These are phyloP conservation scores for Aplocera efformata DNA, from an alignment of 2,888 invertebrate species.

Conservation along the genomic window DNA sequence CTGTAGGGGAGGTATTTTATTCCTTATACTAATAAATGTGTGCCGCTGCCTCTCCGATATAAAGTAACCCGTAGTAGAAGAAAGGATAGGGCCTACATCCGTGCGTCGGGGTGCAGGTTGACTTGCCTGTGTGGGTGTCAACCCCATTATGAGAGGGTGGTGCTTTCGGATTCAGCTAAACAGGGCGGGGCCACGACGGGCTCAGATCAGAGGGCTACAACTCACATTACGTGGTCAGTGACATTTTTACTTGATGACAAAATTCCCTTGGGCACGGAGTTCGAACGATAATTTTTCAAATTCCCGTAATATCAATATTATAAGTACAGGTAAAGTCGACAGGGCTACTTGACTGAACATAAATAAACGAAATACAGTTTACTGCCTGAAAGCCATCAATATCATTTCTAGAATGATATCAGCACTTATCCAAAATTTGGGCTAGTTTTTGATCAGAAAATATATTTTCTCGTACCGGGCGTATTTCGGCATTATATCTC, in stretches of 20 bases:
- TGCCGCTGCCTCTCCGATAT: not conserved
- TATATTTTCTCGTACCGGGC: not conserved
- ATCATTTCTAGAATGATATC: no score
- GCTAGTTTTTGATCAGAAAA: no score
- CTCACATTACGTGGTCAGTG: not conserved
- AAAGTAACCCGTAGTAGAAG: slow-evolving; percentile 22
- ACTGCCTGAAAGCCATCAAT: no score
- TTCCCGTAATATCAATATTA: no score
- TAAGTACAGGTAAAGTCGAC: no score
- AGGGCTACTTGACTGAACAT: no score
- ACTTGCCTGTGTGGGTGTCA: slow-evolving; percentile 31
- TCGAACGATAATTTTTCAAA: no score
- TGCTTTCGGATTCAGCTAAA: slow-evolving; percentile 40
- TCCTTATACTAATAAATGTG: slow-evolving; percentile 28
- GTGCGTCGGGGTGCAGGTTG: slow-evolving; percentile 12
- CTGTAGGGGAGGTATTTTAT: slow-evolving; percentile 46
- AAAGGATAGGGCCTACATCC: slow-evolving; percentile 36
- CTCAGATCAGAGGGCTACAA: slow-evolving; percentile 13
- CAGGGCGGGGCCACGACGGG: slow-evolving; percentile 46
- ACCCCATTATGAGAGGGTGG: slow-evolving; percentile 47
- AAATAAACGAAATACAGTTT: no score
- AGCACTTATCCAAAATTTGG: no score
- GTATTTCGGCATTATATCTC: slow-evolving; percentile 5
- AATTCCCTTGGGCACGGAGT: no score
- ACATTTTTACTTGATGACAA: no score